Evolutionary conservation across 2,888 invertebrate genomes (phyloP).

Genomic region (Acanthopleura granulata): DNA sequence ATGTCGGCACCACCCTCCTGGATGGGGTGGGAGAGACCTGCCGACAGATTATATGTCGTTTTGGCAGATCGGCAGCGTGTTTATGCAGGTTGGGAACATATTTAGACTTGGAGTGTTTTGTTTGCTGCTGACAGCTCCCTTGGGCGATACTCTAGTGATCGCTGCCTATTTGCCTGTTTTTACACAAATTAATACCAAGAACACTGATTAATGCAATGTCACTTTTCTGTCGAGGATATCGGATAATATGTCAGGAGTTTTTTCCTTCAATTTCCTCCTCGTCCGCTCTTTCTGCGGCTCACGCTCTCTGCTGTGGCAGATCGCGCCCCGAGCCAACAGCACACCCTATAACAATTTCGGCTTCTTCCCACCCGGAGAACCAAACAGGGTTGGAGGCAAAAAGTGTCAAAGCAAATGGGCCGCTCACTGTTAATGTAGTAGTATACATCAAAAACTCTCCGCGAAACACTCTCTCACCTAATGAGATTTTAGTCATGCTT

Average conservation of each 20-base stretch:
- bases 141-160: neutral
- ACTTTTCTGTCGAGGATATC: neutral
- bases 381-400: too few relatives aligned
- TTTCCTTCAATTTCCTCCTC: neutral
- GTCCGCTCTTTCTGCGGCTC: neutral
- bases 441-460: too few relatives aligned
- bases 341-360: too few relatives aligned
- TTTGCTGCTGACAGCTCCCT: conserved; percentile 2
- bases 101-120: conserved; percentile 9
- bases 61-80: neutral
- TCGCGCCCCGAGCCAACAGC: too few relatives aligned
- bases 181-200: conserved; percentile 15
- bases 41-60: neutral
- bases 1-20: conserved; percentile 14
- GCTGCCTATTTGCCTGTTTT: neutral
- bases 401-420: too few relatives aligned
- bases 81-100: conserved; percentile 17
- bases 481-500: too few relatives aligned
- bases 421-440: too few relatives aligned
- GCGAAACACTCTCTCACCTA: too few relatives aligned
- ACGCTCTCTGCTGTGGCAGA: neutral
- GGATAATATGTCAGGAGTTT: neutral
- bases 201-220: conserved; percentile 8
- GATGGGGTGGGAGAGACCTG: too few relatives aligned
- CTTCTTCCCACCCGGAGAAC: too few relatives aligned